Base-by-base conservation (phyloP, 1,140 invertebrate species). In the Brachystomella parvula region DNA sequence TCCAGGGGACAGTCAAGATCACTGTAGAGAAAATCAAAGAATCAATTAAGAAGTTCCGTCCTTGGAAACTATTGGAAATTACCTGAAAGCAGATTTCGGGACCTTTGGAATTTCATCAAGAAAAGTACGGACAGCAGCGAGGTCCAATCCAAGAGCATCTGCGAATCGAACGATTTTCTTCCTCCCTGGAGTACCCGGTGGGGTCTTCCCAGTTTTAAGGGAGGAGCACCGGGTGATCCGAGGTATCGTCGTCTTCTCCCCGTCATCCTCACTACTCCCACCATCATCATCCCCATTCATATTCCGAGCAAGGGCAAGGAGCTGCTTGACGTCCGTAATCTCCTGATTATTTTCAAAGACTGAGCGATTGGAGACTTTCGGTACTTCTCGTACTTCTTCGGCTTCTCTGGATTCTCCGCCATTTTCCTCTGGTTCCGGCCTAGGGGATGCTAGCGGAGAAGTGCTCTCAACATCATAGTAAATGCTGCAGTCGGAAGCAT, bases 131-230 rank as follows among this genome's bases (percentile, higher is more conserved):
- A 96, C 88, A 74, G 92, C 90, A 15, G 91, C 92, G 67, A 98
- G 79, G 80, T 97, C 94, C 6, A 97, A 79, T 0, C 94, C 94
- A 32, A 98, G 79, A 0, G 90, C 92, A 75, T 97, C 94, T 0
- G 94, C 94, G 77, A 98, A 98, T 21, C 94, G 83, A 0, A 96
- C 94, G 35, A 94, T 94, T 78, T 96, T 97, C 77, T 96, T 96
- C 0, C 88, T 81, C 1, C 87, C 86, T 0, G 90, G 90, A 12
- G 90, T 92, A 1, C 89, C 89, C 0, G 92, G 92, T 26, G 92
- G 92, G 0, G 91, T 94, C 79, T 95, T 95, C 0, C 89, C 88
- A 0, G 87, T 88, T 80, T 93, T 95, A 19, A 96, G 77, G 0
- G 91, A 95, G 0, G 92, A 92, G 75, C 87, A 89, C 60, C 91